These are phyloP conservation scores for Notocelia uddmanniana DNA, from an alignment of 2,888 invertebrate species.

Conservation along the genomic window DNA sequence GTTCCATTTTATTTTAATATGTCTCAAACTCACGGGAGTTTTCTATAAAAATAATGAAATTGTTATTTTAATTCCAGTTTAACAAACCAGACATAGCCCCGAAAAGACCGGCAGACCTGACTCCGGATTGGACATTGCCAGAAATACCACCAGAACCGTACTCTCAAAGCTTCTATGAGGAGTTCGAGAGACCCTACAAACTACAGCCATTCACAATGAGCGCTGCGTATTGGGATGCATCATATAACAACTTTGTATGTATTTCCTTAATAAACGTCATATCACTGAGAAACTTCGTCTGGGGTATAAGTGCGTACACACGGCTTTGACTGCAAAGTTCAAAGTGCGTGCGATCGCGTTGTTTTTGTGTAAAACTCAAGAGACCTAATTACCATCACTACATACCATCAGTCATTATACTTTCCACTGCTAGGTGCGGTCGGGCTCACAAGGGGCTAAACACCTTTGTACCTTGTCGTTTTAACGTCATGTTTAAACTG, in stretches of 20 bases:
- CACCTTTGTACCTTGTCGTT: too few species aligned
- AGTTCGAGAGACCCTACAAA: slow-evolving; percentile 16
- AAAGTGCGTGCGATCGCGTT: too few species aligned
- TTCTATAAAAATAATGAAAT: background rate
- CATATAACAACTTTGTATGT: slow-evolving; percentile 6
- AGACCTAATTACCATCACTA: too few species aligned
- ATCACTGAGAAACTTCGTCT: background rate
- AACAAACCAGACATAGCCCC: background rate
- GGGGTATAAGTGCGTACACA: too few species aligned
- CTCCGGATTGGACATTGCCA: background rate
- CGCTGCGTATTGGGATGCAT: background rate
- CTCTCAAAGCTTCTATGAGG: background rate
- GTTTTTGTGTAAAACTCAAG: too few species aligned
- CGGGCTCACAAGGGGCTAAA: too few species aligned
- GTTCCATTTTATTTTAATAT: too few species aligned
- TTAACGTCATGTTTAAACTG: too few species aligned
- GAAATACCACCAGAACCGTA: slow-evolving; percentile 8
- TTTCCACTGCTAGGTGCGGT: too few species aligned
- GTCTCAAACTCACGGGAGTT: too few species aligned
- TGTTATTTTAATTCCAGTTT: background rate
- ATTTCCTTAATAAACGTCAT: background rate
- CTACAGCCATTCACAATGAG: background rate
- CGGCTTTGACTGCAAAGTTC: too few species aligned
- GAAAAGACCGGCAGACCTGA: background rate
- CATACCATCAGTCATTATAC: too few species aligned